phyloP scores from a whole-genome alignment of 2,888 invertebrate genomes.

The Andricus curvator region DNA sequence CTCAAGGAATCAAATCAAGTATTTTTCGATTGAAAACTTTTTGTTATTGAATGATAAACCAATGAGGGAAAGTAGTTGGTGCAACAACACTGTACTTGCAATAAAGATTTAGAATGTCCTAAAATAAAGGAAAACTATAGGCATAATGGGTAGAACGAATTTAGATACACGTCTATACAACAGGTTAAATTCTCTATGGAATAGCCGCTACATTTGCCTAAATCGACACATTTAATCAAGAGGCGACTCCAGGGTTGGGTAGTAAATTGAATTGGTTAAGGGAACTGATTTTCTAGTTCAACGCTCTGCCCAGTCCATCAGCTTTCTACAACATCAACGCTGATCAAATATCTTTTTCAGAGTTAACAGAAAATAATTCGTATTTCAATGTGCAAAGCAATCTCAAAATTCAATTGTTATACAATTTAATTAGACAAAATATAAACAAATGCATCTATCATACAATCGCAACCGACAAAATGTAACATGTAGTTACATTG shows the following conservation, averaged over 20 bases:
- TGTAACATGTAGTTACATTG: too few species aligned
- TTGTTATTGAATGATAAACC: conserved; percentile 11
- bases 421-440: not conserved
- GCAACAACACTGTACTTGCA: not conserved
- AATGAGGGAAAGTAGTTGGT: not conserved
- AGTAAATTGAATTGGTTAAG: conserved; percentile 33
- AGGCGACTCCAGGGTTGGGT: conserved; percentile 3
- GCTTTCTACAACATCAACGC: conserved; percentile 10
- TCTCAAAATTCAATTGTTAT: not conserved
- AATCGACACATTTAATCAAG: conserved; percentile 40
- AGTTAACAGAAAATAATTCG: not conserved
- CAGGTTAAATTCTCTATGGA: conserved; percentile 23
- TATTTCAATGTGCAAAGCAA: not conserved
- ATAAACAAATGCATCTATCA: too few species aligned
- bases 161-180: conserved; percentile 13
- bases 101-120: conserved; percentile 14
- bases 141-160: conserved; percentile 3
- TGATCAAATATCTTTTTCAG: conserved; percentile 1
- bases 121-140: not conserved
- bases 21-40: not conserved
- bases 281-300: conserved; percentile 37
- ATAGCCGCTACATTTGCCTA: conserved; percentile 35
- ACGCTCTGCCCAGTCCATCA: conserved; percentile 16
- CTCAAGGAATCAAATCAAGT: conserved; percentile 2
- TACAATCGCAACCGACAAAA: too few species aligned